Evolutionary conservation across 92 coral and sea anemone species (phyloP).

Genomic region (Heliopora coerulea): DNA sequence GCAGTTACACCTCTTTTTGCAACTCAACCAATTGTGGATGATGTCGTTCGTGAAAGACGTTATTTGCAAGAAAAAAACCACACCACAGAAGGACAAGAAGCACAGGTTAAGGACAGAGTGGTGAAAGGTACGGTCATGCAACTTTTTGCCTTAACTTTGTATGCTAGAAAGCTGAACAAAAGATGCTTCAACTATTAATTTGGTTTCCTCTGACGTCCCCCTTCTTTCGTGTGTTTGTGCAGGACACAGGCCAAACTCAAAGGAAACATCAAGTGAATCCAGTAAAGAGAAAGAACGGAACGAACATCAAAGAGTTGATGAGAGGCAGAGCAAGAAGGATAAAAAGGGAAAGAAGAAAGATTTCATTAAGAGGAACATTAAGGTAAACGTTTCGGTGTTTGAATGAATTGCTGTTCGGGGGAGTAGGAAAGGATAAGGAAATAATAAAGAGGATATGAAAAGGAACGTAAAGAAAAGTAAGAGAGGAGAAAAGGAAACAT

Average conservation of each 20-base stretch:
- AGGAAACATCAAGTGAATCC: background rate
- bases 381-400: constrained; percentile 47
- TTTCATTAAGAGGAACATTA: constrained; percentile 82
- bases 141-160: too few species aligned
- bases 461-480: too few species aligned
- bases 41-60: constrained; percentile 6
- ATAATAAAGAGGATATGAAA: background rate
- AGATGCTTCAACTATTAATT: background rate
- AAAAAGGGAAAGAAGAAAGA: constrained; percentile 57
- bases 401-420: background rate
- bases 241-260: background rate
- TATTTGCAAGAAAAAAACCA: background rate
- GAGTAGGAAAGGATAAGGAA: background rate
- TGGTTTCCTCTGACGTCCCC: background rate
- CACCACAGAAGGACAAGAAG: background rate
- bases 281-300: constrained; percentile 29
- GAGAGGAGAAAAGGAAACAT: background rate
- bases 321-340: constrained; percentile 35
- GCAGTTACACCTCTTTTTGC: constrained; percentile 84
- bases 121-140: too few species aligned
- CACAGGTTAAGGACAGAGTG: constrained; percentile 9
- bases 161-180: too few species aligned
- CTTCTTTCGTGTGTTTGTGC: background rate
- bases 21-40: constrained; percentile 68
- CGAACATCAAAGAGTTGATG: constrained; percentile 32